Base-by-base conservation (phyloP, 2,113 vertebrate species). In the Lichenostomus cassidix region DNA sequence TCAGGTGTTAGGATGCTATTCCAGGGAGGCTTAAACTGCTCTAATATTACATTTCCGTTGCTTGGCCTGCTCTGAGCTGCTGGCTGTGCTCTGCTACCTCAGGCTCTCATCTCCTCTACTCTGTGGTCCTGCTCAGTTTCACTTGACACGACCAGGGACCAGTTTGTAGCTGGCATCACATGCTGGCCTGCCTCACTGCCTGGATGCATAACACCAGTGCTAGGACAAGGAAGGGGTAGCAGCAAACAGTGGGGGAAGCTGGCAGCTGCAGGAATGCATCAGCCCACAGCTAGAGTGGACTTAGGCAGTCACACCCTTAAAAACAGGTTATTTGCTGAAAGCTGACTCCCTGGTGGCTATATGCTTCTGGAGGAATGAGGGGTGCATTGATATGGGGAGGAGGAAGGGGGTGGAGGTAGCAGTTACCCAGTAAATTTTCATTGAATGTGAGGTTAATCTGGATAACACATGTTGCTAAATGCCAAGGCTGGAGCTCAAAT, bases 301-400 rank as follows among this genome's bases (percentile, higher is more conserved):
- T 76, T 33, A 58, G 44, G 46, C 52, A 37, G 5, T 46, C 20
- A 37, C 42, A 49, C 37, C 15, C 25, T 71, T 76, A 53, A 62
- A 77, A 79, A 19, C 0, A 47, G 17, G 31, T 65, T 75, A 4
- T 46, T 76, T 85, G 63, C 28, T 85, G 11, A 82, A n/a, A 71
- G 11, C n/a, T 60, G 53, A 46, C 17, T 69, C 10, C 29, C n/a
- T 68, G 44, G 22, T 49, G 42, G 12, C 42, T 25, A 3, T 23
- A 6, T 12, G 17, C 63, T 42, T 91, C 24, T 89, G 0, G 41
- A 56, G 25, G 41, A 15, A 9, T 4, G 4, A 85, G 29, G 23
- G 8, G 3, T 83, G 16, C n/a, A 16, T 60, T 0, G 0, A 3
- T 37, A 21, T 10, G 22, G 46, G 42, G 24, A 56, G 6, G 46